Evolutionary conservation across 2,113 vertebrate genomes (phyloP), one percentile per base, ranked within the genome.

Genomic region (Cyanoramphus novaezelandiae): DNA sequence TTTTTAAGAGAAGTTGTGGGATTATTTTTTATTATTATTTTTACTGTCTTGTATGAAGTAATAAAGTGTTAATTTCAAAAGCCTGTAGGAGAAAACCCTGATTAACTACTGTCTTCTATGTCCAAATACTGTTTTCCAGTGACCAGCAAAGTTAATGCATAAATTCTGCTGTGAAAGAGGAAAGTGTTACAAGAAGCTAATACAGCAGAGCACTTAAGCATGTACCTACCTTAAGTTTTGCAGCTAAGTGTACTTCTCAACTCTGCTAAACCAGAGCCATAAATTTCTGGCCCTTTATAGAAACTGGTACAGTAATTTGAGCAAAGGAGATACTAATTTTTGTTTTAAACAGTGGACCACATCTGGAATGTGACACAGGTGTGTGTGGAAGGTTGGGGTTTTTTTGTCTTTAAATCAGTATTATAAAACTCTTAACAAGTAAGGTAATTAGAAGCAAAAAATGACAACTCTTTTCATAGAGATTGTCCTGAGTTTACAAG

Each of bases 41-140:
- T 94, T 94, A 92, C 92, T 93, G 86, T 81, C 78, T 69, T 91
- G 44, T 86, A 88, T 90, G 90, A 92, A 88, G 37, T 95, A 97
- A 97, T 97, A 97, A 97, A 97, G 50, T 77, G 37, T 82, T 95
- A 20, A 92, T 97, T 96, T 93, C 63, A 90, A 87, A 96, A 91
- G 72, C 81, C 55, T 68, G 46, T 63, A 88, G 59, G 75, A 92
- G 53, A 74, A 87, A 84, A 78, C 79, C 29, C 31, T 83, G 44
- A 86, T 91, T 63, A 90, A 68, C 71, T 62, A 1, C 76, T 59
- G 90, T 94, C 57, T 93, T 46, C 57, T 82, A 6, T 82, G 53
- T 95, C 35, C 49, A 81, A 92, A 67, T 87, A 71, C 43, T 86
- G 7, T 92, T 64, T 86, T 87, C 52, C 67, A 92, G 43, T 81